Evolutionary conservation across 30 jellyfish, hydroid and myxozoan genomes (phyloP).

Genomic region (Catostylus mosaicus): DNA sequence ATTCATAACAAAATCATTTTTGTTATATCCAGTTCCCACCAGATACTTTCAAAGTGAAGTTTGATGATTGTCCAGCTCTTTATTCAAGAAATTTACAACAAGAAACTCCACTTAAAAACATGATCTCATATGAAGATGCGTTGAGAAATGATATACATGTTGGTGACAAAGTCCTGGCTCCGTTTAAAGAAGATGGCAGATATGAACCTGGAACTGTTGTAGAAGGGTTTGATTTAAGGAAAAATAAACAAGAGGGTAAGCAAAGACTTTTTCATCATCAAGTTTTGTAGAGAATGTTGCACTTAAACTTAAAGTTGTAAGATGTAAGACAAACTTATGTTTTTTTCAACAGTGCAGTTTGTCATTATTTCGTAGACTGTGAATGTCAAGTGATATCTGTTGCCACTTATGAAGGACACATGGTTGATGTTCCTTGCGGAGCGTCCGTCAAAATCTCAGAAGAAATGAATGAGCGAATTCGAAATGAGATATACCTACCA

Average conservation of each 20-base stretch:
- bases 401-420: background rate
- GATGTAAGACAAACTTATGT: no score
- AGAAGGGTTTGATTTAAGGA: slow-evolving; percentile 51
- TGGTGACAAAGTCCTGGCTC: slow-evolving; percentile 88
- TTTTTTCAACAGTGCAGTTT: no score
- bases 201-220: slow-evolving; percentile 71
- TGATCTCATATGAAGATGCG: slow-evolving; percentile 74
- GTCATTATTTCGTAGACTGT: background rate
- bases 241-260: slow-evolving; percentile 19
- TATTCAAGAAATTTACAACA: slow-evolving; percentile 6
- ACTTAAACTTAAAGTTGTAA: no score
- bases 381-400: background rate
- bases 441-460: slow-evolving; percentile 13
- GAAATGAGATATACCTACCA: slow-evolving; percentile 13
- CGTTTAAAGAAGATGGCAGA: slow-evolving; percentile 43
- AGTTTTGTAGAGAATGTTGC: no score
- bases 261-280: no score
- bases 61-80: slow-evolving; percentile 39
- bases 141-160: slow-evolving; percentile 51
- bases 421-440: slow-evolving; percentile 9
- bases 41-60: slow-evolving; percentile 25
- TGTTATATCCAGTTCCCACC: slow-evolving; percentile 17
- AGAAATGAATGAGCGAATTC: slow-evolving; percentile 2
- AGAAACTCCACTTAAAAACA: slow-evolving; percentile 26
- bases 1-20: no score